A percentile compares a stretch with the other conserved stretches of the same genome.
Evolutionary conservation across 1,140 invertebrate species (phyloP).

Genomic region (Mamestra configurata): DNA sequence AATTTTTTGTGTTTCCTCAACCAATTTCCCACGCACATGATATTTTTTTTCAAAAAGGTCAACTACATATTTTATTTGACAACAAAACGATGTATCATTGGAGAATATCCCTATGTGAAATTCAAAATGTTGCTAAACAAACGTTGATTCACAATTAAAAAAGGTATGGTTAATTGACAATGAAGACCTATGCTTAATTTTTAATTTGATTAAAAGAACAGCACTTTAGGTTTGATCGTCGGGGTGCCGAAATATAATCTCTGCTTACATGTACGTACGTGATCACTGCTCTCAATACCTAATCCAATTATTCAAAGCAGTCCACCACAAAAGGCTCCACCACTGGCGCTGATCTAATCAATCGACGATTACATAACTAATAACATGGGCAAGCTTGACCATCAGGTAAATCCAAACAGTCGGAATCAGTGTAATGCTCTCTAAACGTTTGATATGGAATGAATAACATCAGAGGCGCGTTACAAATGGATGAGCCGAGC

Average conservation of each 20-base stretch:
- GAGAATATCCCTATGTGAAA: too few species aligned
- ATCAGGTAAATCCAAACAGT: conserved; percentile 66
- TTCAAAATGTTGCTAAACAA: too few species aligned
- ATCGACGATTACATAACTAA: conserved; percentile 30
- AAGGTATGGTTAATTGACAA: too few species aligned
- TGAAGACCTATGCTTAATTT: too few species aligned
- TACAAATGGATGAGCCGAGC: conserved; percentile 78
- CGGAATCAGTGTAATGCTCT: conserved; percentile 78
- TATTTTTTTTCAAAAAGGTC: too few species aligned
- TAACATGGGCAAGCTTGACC: conserved; percentile 44
- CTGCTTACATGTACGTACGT: neutral
- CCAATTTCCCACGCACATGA: too few species aligned
- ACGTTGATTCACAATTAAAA: too few species aligned
- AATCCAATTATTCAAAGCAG: conserved; percentile 21
- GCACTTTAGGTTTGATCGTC: too few species aligned
- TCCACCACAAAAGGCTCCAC: neutral
- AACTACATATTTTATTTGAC: too few species aligned
- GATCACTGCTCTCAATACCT: neutral
- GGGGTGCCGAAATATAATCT: neutral
- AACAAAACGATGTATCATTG: too few species aligned
- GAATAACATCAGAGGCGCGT: conserved; percentile 83
- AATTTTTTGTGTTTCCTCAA: too few species aligned
- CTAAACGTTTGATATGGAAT: conserved; percentile 84
- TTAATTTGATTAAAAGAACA: too few species aligned
- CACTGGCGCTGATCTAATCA: conserved; percentile 4